A percentile compares a stretch with the other conserved stretches of the same genome.
Conservation (phyloP, 2,797 vertebrate species). For the Bufotes viridis region DNA sequence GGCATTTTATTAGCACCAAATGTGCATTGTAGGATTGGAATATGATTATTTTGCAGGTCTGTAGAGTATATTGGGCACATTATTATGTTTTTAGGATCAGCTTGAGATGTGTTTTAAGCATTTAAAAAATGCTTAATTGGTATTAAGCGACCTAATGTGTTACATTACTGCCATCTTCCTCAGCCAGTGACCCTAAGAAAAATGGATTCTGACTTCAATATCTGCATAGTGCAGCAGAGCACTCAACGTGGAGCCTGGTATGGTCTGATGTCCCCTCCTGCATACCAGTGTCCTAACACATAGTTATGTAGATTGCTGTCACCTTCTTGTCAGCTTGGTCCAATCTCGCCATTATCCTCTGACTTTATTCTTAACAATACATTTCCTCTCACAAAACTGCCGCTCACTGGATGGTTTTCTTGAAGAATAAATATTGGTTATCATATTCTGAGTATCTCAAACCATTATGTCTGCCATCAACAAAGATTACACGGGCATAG, state of each 20-base stretch:
- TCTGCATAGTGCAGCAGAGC: neutral
- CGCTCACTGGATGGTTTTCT: too few species aligned
- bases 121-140: neutral
- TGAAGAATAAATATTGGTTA: too few species aligned
- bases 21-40: neutral
- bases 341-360: too few species aligned
- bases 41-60: neutral
- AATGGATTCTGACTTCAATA: neutral
- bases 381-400: too few species aligned
- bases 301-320: too few species aligned
- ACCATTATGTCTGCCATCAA: too few species aligned
- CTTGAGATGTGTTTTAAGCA: neutral
- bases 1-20: neutral
- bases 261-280: neutral
- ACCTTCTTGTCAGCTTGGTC: too few species aligned
- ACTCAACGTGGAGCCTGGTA: neutral
- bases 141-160: neutral
- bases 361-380: too few species aligned
- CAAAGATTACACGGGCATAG: too few species aligned
- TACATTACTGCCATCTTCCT: neutral
- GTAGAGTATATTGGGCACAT: neutral
- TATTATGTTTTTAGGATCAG: neutral
- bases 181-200: neutral
- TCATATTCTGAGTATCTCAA: too few species aligned
- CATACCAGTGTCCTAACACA: too few species aligned